These are phyloP conservation scores for Emydocephalus ijimae DNA, from an alignment of 2,113 vertebrate genomes.

Conservation along the genomic window DNA sequence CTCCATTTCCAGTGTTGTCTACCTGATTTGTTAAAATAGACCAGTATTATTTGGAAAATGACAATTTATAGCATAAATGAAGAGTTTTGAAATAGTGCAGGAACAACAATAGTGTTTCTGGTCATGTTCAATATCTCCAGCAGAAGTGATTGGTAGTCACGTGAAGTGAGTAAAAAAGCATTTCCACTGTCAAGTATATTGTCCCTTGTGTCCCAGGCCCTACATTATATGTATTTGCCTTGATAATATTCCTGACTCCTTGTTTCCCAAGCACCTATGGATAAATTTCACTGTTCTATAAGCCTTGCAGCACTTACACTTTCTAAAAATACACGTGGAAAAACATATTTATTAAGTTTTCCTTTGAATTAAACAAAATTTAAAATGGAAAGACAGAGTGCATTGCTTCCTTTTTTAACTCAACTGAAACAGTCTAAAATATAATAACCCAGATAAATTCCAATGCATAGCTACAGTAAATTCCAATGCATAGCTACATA, in stretches of 20 bases:
- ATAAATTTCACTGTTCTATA: neutral
- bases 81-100: fast-evolving
- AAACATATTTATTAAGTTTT: neutral
- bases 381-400: neutral
- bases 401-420: neutral
- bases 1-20: conserved; percentile 23
- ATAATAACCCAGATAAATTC: neutral
- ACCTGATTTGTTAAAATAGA: conserved; percentile 33
- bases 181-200: neutral
- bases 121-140: neutral
- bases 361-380: neutral
- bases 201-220: neutral
- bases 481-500: neutral
- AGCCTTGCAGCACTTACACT: neutral
- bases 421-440: neutral
- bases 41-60: conserved; percentile 23
- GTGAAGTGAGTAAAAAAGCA: neutral
- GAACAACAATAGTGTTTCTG: neutral
- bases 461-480: neutral
- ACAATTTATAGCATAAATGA: neutral
- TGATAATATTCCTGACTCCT: neutral
- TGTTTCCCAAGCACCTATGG: neutral
- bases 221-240: neutral
- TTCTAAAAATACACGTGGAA: neutral
- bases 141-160: neutral